phyloP scores from a whole-genome alignment of 2,888 invertebrate species.

The Gastracanthus pulcherrimus region DNA sequence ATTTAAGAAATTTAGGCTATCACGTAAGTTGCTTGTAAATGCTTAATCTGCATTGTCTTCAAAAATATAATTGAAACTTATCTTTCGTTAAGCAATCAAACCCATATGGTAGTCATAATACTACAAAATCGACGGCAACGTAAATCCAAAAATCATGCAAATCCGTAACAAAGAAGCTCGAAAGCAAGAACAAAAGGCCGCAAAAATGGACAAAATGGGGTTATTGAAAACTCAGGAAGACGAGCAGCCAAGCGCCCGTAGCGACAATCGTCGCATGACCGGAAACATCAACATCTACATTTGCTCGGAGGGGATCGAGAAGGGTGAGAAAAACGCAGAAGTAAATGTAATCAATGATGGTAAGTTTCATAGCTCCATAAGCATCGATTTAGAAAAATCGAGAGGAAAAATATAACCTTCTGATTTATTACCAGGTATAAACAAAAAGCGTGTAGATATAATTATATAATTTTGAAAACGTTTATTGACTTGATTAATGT shows the following conservation, averaged over 20 bases:
- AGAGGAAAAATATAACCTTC: neutral
- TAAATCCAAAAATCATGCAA: neutral
- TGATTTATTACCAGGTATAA: neutral
- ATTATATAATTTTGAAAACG: no score
- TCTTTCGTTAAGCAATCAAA: no score
- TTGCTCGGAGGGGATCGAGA: slow-evolving; percentile 68
- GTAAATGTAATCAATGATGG: neutral
- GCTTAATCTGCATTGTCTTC: no score
- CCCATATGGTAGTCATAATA: no score
- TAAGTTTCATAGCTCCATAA: neutral
- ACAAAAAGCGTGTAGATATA: no score
- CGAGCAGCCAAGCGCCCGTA: neutral
- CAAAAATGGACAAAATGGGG: neutral
- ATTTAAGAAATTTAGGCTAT: no score
- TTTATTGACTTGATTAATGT: no score
- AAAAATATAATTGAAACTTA: no score
- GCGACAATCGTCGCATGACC: slow-evolving; percentile 69
- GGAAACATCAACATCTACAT: slow-evolving; percentile 72
- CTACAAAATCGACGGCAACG: neutral
- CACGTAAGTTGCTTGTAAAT: no score
- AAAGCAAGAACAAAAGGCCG: no score
- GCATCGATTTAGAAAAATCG: neutral
- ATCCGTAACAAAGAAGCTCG: neutral
- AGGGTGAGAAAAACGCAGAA: slow-evolving; percentile 7
- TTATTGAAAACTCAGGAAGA: no score